Conservation (phyloP, 1,140 invertebrate genomes). For the Formica exsecta region DNA sequence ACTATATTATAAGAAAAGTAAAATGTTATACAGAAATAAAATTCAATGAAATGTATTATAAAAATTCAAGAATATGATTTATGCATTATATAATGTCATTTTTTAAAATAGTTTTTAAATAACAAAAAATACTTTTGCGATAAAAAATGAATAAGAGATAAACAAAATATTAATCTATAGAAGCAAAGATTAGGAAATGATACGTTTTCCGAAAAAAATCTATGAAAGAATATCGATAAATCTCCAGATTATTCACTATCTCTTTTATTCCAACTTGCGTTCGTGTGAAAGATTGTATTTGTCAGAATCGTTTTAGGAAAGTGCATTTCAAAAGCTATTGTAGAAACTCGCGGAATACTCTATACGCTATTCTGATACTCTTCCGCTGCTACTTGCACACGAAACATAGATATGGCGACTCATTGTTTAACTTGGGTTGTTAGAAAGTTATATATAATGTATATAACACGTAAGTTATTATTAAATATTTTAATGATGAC, state of each 20-base stretch:
- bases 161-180: conserved; percentile 10
- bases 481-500: conserved; percentile 40
- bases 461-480: neutral
- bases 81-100: neutral
- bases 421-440: conserved; percentile 43
- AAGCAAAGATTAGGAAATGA: neutral
- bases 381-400: neutral
- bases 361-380: neutral
- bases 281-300: no score
- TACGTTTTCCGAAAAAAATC: neutral
- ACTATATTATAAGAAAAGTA: neutral
- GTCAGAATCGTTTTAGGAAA: neutral
- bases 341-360: neutral
- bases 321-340: neutral
- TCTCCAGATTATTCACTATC: neutral
- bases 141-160: neutral
- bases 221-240: neutral
- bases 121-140: neutral
- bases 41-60: neutral
- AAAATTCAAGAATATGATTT: neutral
- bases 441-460: conserved; percentile 37
- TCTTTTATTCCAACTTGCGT: no score
- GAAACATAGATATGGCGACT: neutral
- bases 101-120: neutral
- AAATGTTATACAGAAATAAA: neutral